Percentiles rank a stretch among this genome's conserved stretches.
phyloP scores from a whole-genome alignment of 2,888 invertebrate genomes.

The Antheraea assamensis region DNA sequence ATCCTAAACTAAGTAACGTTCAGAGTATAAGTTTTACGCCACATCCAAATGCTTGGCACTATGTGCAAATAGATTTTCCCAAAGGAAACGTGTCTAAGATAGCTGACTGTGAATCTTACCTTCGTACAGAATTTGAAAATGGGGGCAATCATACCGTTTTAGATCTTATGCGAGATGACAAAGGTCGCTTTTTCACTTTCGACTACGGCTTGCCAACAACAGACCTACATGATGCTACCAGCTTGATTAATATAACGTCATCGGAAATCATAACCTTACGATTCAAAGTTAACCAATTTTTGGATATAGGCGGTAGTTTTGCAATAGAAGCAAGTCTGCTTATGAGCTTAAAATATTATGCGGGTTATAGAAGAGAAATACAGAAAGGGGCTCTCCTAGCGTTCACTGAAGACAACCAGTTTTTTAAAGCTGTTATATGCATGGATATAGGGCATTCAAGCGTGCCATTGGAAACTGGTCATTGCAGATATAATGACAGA shows the following conservation, averaged over 20 bases:
- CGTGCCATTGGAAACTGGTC: constrained; percentile 83
- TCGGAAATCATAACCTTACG: constrained; percentile 84
- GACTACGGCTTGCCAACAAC: constrained; percentile 87
- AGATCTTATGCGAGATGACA: constrained; percentile 81
- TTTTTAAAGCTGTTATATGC: constrained; percentile 83
- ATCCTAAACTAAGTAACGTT: constrained; percentile 64
- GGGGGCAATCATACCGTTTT: constrained; percentile 53
- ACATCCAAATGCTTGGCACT: constrained; percentile 83
- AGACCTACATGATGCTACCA: constrained; percentile 84
- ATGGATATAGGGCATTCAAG: constrained; percentile 82
- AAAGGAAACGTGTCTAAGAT: constrained; percentile 49
- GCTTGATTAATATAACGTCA: constrained; percentile 86
- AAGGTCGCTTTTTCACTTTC: constrained; percentile 88
- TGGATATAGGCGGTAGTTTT: constrained; percentile 91
- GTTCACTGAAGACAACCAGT: constrained; percentile 75
- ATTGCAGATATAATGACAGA: constrained; percentile 81
- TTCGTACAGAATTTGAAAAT: constrained; percentile 50
- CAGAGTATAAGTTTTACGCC: constrained; percentile 76
- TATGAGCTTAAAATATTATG: constrained; percentile 79
- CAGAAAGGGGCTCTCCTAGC: constrained; percentile 56
- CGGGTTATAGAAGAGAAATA: constrained; percentile 66
- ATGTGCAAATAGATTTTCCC: constrained; percentile 60
- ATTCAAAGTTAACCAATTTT: constrained; percentile 86
- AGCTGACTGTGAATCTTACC: constrained; percentile 67
- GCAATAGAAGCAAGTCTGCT: constrained; percentile 87